Evolutionary conservation across 1,140 invertebrate species (phyloP), one percentile per base, ranked within the genome.

Genomic region (Diploscapter pachys): DNA sequence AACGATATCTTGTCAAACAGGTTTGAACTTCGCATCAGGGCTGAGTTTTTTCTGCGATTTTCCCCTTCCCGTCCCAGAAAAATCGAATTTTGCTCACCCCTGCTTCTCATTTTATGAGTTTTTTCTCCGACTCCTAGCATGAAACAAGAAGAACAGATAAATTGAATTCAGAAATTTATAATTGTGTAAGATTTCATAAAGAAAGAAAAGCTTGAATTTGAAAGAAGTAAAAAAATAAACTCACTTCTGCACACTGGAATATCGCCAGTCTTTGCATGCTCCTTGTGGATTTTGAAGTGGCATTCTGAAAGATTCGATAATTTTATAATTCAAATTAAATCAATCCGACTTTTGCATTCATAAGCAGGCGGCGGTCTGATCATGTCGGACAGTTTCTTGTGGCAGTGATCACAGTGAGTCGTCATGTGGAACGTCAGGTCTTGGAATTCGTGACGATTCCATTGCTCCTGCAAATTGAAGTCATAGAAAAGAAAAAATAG

Each of bases 351-450:
- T 64, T 93, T 90, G 88, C 96, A 99, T 88, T 98, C 96, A 75
- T 97, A 89, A 67, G 96, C 95, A 78, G 93, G 92, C 64, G 95
- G 95, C 73, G 96, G 95, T 85, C 94, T 91, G 86, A 98, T 92
- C 90, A 98, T 93, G 86, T 96, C 92, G 93, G 94, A 98, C 69
- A 98, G 89, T 80, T 94, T 94, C 86, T 94, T 95, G 54, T 93
- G 91, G 90, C 96, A 99, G 67, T 94, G 92, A 88, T 99, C 96
- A 88, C 96, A 99, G 75, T 92, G 92, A 3, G 96, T 96, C 55
- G 95, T 95, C 91, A 97, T 98, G 87, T 98, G 94, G 88, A 93
- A 99, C 77, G 92, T 94, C 80, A 99, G 94, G 80, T 93, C 92
- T 73, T 97, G 89, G 82, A 99, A 94, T 86, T 98, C 95, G 87